phyloP scores from a whole-genome alignment of 2,888 invertebrate species.

The Ernsta delagoae region DNA sequence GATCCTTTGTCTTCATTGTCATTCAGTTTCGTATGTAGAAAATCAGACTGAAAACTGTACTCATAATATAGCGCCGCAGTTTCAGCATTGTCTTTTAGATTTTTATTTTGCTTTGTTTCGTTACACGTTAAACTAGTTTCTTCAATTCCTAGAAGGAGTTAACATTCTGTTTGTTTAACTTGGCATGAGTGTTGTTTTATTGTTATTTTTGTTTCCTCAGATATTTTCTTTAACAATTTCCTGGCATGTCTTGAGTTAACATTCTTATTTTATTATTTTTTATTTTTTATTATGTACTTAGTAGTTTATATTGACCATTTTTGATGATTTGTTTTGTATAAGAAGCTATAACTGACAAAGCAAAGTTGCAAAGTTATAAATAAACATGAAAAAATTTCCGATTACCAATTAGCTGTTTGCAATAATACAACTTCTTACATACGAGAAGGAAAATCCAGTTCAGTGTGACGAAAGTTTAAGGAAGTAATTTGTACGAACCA shows the following conservation, averaged over 20 bases:
- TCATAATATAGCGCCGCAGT: conserved; percentile 31
- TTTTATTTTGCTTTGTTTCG: conserved; percentile 34
- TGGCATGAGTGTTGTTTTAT: conserved; percentile 42
- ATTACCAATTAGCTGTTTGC: too few relatives aligned
- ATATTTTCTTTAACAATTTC: conserved; percentile 43
- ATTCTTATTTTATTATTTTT: conserved; percentile 29
- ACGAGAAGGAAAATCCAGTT: too few relatives aligned
- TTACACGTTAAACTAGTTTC: conserved; percentile 22
- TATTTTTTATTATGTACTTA: background rate
- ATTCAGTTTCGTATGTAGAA: conserved; percentile 1
- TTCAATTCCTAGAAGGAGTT: conserved; percentile 34
- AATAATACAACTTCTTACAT: too few relatives aligned
- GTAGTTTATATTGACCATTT: too few relatives aligned
- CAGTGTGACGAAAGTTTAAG: too few relatives aligned
- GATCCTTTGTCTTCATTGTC: background rate
- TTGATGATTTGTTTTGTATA: too few relatives aligned
- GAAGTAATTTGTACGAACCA: too few relatives aligned
- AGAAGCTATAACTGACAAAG: too few relatives aligned
- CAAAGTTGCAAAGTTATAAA: too few relatives aligned
- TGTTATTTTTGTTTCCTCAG: conserved; percentile 39
- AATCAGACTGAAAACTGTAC: background rate
- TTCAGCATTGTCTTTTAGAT: conserved; percentile 21
- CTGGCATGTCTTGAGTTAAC: conserved; percentile 43
- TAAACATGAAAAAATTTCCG: too few relatives aligned
- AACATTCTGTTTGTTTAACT: conserved; percentile 24